Percentiles rank a stretch among this genome's conserved stretches.
Conservation (phyloP, 2,797 vertebrate species). For the Channallabes apus region DNA sequence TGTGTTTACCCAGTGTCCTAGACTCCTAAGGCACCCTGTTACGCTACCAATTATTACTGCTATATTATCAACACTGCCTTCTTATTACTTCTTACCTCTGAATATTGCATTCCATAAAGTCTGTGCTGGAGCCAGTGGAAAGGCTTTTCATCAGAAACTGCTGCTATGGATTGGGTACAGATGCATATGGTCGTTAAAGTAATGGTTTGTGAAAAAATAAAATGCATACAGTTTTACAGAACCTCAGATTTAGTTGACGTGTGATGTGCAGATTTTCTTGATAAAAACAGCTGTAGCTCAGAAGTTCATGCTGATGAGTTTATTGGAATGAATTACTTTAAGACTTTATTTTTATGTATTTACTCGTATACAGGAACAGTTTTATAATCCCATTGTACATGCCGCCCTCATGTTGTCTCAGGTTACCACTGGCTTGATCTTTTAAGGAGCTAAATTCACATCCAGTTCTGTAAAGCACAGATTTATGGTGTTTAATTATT, state of each 20-base stretch:
- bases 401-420: background rate
- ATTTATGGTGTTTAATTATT: background rate
- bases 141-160: background rate
- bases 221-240: background rate
- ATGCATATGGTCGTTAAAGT: background rate
- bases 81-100: slow-evolving; percentile 5
- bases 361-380: too few relatives aligned
- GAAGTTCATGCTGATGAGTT: background rate
- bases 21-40: slow-evolving; percentile 20
- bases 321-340: background rate
- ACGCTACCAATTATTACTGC: slow-evolving; percentile 24
- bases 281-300: background rate
- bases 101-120: background rate
- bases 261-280: background rate
- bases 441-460: background rate
- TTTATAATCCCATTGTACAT: background rate
- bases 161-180: background rate
- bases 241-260: background rate
- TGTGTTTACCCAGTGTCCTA: background rate
- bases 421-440: background rate
- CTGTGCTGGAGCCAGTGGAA: background rate
- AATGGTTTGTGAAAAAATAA: background rate
- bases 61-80: slow-evolving; percentile 2
- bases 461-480: background rate
- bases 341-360: background rate